Conservation (phyloP, 2,113 vertebrate genomes). For the Oophaga pumilio region DNA sequence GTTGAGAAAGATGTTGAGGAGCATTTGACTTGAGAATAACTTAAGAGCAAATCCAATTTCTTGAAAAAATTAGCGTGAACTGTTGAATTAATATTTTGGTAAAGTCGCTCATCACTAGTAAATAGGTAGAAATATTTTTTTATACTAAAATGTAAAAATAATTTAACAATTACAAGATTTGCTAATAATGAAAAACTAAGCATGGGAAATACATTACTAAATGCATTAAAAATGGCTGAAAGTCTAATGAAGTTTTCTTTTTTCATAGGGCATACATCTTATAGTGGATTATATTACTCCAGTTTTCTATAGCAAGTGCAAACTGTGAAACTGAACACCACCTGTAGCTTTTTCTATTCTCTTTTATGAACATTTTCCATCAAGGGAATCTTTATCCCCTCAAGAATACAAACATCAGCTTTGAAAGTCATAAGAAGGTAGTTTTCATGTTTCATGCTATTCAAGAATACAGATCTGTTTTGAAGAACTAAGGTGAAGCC, state of each 20-base stretch:
- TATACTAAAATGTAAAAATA: no score
- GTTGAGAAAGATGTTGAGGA: no score
- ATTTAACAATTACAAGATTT: no score
- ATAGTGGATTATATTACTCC: conserved; percentile 41
- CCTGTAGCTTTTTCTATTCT: conserved; percentile 18
- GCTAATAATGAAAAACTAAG: neutral
- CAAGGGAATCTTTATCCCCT: conserved; percentile 46
- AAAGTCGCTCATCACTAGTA: no score
- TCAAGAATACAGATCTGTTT: conserved; percentile 1
- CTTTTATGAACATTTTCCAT: conserved; percentile 47
- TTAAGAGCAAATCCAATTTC: no score
- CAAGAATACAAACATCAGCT: conserved; percentile 34
- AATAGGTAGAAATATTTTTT: no score
- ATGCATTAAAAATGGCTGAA: neutral
- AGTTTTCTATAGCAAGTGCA: conserved; percentile 46
- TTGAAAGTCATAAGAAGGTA: conserved; percentile 32
- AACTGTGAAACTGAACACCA: conserved; percentile 53
- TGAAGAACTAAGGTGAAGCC: conserved; percentile 32
- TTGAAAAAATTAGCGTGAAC: no score
- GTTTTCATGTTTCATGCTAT: conserved; percentile 27
- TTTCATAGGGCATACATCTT: neutral
- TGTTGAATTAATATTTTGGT: no score
- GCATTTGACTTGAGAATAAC: no score
- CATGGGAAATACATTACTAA: neutral
- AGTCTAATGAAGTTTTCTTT: neutral